These are phyloP conservation scores for Ifrita kowaldi DNA, from an alignment of 2,113 vertebrate genomes.

Conservation along the genomic window DNA sequence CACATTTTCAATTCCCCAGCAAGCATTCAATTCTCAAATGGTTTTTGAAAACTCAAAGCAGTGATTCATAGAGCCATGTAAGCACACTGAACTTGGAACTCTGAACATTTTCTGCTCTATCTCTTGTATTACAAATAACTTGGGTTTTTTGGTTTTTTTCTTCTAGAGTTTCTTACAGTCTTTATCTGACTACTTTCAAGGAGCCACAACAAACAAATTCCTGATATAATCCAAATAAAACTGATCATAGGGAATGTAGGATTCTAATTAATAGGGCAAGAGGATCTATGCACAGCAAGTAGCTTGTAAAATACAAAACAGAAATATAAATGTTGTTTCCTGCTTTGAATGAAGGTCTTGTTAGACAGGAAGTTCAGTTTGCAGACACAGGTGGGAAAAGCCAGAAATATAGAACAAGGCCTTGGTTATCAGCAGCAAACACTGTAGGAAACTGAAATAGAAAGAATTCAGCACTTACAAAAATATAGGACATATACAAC, in stretches of 20 bases:
- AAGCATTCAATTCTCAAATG: background rate
- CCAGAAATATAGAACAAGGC: background rate
- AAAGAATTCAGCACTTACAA: background rate
- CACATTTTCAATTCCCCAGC: background rate
- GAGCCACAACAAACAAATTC: background rate
- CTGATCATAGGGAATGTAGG: background rate
- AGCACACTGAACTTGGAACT: background rate
- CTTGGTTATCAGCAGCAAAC: background rate
- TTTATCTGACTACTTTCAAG: background rate
- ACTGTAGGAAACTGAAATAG: background rate
- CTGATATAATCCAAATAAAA: background rate
- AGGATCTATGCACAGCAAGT: background rate
- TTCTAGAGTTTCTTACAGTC: background rate
- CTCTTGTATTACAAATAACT: background rate
- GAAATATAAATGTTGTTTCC: background rate
- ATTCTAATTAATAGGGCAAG: background rate
- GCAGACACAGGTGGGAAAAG: background rate
- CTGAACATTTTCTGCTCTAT: background rate
- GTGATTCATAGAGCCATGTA: accelerated
- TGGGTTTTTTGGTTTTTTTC: background rate
- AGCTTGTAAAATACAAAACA: background rate
- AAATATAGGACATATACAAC: background rate
- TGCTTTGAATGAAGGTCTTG: background rate
- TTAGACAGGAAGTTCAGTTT: background rate
- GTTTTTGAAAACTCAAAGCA: background rate